A percentile compares a stretch with the other conserved stretches of the same genome.
Evolutionary conservation across 1,140 invertebrate genomes (phyloP).

Genomic region (Neuroterus valhalla): DNA sequence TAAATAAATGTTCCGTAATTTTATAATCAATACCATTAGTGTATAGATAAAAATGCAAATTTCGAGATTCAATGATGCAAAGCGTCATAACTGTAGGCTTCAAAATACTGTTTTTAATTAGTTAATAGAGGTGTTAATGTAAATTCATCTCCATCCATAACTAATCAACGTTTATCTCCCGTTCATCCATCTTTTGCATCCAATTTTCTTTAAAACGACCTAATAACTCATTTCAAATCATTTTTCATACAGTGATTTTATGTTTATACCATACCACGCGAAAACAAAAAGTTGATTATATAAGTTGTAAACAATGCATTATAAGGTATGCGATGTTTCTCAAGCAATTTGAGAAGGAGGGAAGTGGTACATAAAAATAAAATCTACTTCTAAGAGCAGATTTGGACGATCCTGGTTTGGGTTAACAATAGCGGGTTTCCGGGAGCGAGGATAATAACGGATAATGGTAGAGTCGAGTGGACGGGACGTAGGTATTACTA

Average conservation of each 20-base stretch:
- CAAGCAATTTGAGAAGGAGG: slow-evolving; percentile 31
- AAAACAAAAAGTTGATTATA: too few relatives aligned
- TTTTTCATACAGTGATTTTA: slow-evolving; percentile 4
- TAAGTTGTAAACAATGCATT: too few relatives aligned
- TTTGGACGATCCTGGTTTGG: background rate
- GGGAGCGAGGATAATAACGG: slow-evolving; percentile 52
- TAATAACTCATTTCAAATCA: background rate
- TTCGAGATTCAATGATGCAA: slow-evolving; percentile 14
- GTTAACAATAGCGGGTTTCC: slow-evolving; percentile 52
- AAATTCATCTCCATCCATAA: slow-evolving; percentile 7
- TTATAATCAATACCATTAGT: background rate
- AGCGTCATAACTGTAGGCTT: slow-evolving; percentile 19
- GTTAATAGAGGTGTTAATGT: slow-evolving; percentile 18
- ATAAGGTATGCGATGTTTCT: too few relatives aligned
- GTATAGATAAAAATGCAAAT: background rate
- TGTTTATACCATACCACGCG: background rate
- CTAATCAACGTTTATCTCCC: slow-evolving; percentile 12
- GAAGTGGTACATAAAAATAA: slow-evolving; percentile 33
- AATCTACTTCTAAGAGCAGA: background rate
- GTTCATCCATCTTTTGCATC: background rate
- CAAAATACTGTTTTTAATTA: slow-evolving; percentile 4
- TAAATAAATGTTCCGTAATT: background rate
- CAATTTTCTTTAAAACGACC: background rate
- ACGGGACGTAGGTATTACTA: background rate
- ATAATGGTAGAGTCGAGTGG: slow-evolving; percentile 19